A percentile compares a stretch with the other conserved stretches of the same genome.
phyloP scores from a whole-genome alignment of 2,113 vertebrate genomes.

The Mobula birostris region DNA sequence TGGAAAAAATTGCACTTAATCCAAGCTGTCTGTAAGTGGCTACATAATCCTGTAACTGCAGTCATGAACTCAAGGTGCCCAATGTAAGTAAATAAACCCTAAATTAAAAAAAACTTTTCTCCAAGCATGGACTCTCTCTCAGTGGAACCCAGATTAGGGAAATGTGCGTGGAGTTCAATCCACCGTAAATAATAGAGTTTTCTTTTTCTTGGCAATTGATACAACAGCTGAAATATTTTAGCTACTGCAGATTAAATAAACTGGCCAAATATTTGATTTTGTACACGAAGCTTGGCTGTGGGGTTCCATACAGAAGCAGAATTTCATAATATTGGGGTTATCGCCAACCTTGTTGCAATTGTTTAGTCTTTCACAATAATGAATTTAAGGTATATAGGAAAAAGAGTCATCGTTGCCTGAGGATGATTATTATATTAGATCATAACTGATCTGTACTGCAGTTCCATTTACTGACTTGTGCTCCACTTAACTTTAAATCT shows the following conservation, averaged over 20 bases:
- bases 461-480: not conserved
- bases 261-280: not conserved
- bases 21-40: not conserved
- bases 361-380: not conserved
- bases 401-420: not conserved
- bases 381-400: not conserved
- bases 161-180: not conserved
- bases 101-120: not conserved
- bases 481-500: too few relatives aligned
- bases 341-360: not conserved
- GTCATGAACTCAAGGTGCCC: not conserved
- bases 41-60: not conserved
- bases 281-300: not conserved
- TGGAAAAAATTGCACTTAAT: not conserved
- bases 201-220: not conserved
- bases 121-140: not conserved
- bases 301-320: not conserved
- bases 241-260: not conserved
- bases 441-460: not conserved
- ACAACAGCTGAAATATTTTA: not conserved
- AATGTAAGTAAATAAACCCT: not conserved
- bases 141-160: not conserved
- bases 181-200: not conserved
- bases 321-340: not conserved
- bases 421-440: not conserved